Conservation (phyloP, 2,113 vertebrate genomes). For the Halichoeres trimaculatus region DNA sequence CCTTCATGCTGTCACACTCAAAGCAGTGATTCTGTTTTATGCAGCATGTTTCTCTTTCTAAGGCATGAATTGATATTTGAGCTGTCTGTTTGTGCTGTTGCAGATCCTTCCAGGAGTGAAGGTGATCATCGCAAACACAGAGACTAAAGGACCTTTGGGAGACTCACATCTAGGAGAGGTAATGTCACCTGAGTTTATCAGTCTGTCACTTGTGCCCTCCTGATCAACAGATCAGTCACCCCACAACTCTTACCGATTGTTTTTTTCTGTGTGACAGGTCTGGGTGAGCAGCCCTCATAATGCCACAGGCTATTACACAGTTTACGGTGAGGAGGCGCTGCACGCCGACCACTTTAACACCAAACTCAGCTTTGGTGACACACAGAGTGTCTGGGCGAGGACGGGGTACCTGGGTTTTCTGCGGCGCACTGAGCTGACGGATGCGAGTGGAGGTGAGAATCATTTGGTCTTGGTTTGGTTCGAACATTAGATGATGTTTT, state of each 20-base stretch:
- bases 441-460: conserved; percentile 92
- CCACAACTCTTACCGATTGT: neutral
- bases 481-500: neutral
- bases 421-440: conserved; percentile 93
- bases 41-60: neutral
- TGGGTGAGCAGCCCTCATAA: conserved; percentile 98
- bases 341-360: conserved; percentile 96
- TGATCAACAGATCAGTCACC: too few relatives aligned
- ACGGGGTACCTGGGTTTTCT: conserved; percentile 97
- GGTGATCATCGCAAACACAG: conserved; percentile 95
- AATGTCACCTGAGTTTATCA: neutral
- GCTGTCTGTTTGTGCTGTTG: conserved; percentile 16
- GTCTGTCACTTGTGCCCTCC: too few relatives aligned
- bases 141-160: conserved; percentile 95
- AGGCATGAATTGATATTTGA: neutral
- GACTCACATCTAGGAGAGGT: conserved; percentile 97
- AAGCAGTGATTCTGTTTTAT: neutral
- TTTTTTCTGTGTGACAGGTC: conserved; percentile 78
- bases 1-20: conserved; percentile 3
- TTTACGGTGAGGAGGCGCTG: conserved; percentile 93
- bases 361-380: conserved; percentile 94
- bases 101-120: conserved; percentile 97
- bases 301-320: conserved; percentile 94
- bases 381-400: conserved; percentile 93
- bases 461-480: neutral